Conservation (phyloP, 1,140 invertebrate species). For the Brachionus plicatilis region DNA sequence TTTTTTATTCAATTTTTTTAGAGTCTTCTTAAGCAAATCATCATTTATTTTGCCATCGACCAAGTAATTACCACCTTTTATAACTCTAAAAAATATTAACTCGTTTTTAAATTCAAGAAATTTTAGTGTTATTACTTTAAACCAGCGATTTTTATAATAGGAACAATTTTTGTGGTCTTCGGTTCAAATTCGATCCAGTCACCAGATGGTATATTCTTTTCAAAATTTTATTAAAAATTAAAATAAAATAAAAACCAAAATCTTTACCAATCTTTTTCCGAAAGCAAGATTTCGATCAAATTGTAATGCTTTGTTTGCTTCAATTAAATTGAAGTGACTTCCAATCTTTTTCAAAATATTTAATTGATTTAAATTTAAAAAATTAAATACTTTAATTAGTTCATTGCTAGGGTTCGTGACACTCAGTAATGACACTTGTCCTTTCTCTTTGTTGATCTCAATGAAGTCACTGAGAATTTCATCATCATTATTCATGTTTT, state of each 20-base stretch:
- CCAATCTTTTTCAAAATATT: conserved; percentile 46
- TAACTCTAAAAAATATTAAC: conserved; percentile 44
- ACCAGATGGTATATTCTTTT: conserved; percentile 53
- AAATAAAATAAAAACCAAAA: neutral
- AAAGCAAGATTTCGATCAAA: conserved; percentile 52
- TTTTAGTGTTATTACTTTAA: conserved; percentile 43
- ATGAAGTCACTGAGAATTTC: conserved; percentile 41
- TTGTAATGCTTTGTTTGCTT: conserved; percentile 50
- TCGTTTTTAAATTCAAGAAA: neutral
- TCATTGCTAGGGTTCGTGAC: conserved; percentile 45
- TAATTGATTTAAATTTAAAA: neutral
- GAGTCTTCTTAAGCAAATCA: conserved; percentile 43
- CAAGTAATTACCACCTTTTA: conserved; percentile 52
- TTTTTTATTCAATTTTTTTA: conserved; percentile 45
- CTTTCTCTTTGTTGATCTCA: conserved; percentile 43
- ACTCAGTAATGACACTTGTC: conserved; percentile 38
- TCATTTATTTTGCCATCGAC: conserved; percentile 48
- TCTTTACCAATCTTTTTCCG: conserved; percentile 52
- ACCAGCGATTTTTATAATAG: conserved; percentile 52
- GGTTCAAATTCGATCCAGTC: conserved; percentile 54
- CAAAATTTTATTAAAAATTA: neutral
- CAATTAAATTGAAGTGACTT: conserved; percentile 55
- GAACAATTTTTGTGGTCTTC: conserved; percentile 49
- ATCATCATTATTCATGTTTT: conserved; percentile 41
- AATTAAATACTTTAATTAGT: conserved; percentile 41